These are phyloP conservation scores for Microchrysa polita DNA, from an alignment of 2,888 invertebrate species.

Conservation along the genomic window DNA sequence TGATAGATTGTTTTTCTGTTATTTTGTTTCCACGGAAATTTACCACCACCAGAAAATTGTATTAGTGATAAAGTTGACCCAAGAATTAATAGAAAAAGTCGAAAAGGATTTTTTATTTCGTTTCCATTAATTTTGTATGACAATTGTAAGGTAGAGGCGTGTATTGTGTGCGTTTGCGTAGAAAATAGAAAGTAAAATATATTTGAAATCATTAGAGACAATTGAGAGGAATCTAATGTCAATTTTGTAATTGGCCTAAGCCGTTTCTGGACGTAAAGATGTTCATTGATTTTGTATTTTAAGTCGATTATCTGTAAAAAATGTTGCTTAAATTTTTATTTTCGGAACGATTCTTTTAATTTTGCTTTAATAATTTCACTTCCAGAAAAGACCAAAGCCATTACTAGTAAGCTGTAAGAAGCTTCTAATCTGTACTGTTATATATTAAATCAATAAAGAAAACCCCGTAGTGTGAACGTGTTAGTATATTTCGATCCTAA, in stretches of 20 bases:
- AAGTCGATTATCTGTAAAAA: constrained; percentile 17
- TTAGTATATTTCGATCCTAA: not conserved
- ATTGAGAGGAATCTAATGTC: constrained; percentile 2
- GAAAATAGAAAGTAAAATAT: constrained; percentile 40
- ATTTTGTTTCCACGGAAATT: not conserved
- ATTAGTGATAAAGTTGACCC: constrained; percentile 29
- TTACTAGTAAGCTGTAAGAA: not conserved
- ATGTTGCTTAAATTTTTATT: constrained; percentile 9
- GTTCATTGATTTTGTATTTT: constrained; percentile 6
- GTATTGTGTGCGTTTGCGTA: constrained; percentile 28
- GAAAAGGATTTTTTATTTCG: constrained; percentile 8
- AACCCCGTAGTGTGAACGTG: not conserved
- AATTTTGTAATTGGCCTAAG: constrained; percentile 1
- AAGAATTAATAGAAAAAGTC: constrained; percentile 9
- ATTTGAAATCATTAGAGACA: constrained; percentile 28
- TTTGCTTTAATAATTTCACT: constrained; percentile 28
- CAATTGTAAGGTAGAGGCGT: constrained; percentile 28
- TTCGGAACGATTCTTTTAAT: not conserved
- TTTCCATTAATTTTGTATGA: not conserved
- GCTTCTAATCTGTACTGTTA: too few species aligned
- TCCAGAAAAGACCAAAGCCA: constrained; percentile 37
- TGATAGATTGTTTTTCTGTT: constrained; percentile 37
- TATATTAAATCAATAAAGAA: too few species aligned
- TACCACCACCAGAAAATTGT: constrained; percentile 35
- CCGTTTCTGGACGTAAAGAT: constrained; percentile 39